These are phyloP conservation scores for crab-eating macaque (Macaca fascicularis) DNA, from an alignment of 2,113 vertebrate species.

Conservation along the genomic window DNA sequence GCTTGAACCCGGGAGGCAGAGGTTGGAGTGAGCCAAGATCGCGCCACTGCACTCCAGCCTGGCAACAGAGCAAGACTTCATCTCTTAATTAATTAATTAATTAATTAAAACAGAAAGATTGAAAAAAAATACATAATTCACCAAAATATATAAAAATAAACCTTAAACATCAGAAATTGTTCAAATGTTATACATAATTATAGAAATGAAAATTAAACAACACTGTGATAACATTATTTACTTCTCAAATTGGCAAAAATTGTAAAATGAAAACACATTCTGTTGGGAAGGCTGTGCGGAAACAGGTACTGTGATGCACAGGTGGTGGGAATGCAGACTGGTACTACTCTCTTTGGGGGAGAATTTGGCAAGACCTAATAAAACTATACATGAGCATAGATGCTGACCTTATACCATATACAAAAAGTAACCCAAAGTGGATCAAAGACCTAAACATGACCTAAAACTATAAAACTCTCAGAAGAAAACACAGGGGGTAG, in stretches of 20 bases:
- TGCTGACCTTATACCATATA: neutral
- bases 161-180: neutral
- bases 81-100: neutral
- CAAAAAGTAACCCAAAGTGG: neutral
- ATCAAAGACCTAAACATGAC: neutral
- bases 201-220: neutral
- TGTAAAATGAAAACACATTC: neutral
- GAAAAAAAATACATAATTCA: neutral
- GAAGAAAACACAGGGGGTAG: neutral
- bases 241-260: neutral
- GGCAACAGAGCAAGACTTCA: too few relatives aligned
- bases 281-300: neutral
- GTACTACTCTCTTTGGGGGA: neutral
- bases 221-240: neutral
- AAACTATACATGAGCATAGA: neutral
- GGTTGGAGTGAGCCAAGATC: too few relatives aligned
- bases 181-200: neutral
- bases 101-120: too few relatives aligned
- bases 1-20: too few relatives aligned
- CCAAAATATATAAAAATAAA: neutral
- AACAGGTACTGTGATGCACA: neutral
- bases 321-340: neutral
- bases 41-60: too few relatives aligned
- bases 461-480: neutral
- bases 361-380: neutral